phyloP scores from a whole-genome alignment of 2,797 vertebrate genomes.

The Sciaenops ocellatus region DNA sequence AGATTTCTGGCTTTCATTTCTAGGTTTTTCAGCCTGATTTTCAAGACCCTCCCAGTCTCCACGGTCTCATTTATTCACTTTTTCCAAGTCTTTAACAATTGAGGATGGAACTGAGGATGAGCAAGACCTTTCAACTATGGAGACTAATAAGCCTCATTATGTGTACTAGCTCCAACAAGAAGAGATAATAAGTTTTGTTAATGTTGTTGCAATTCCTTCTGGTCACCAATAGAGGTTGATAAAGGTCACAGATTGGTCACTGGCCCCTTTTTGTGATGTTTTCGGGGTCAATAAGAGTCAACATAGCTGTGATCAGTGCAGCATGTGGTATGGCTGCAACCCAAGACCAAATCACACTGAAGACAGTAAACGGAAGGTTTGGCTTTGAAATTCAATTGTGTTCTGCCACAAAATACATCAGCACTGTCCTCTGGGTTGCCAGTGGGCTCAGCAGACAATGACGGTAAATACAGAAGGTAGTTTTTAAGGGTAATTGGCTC shows the following conservation, averaged over 20 bases:
- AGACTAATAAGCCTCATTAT: slow-evolving; percentile 58
- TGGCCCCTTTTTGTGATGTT: slow-evolving; percentile 11
- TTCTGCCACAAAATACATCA: slow-evolving; percentile 2
- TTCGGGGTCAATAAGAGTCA: slow-evolving; percentile 16
- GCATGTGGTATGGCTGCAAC: slow-evolving; percentile 34
- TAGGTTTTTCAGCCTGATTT: not conserved
- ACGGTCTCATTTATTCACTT: slow-evolving; percentile 34
- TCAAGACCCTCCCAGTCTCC: slow-evolving; percentile 19
- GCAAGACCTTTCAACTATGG: slow-evolving; percentile 37
- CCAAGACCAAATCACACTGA: not conserved
- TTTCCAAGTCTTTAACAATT: slow-evolving; percentile 34
- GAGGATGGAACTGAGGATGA: slow-evolving; percentile 30
- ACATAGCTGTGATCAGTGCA: not conserved
- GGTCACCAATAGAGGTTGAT: slow-evolving; percentile 49
- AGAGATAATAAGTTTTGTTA: slow-evolving; percentile 7
- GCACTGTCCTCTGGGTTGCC: not conserved
- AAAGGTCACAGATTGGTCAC: slow-evolving; percentile 34
- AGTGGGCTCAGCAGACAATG: not conserved
- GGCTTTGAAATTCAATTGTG: not conserved
- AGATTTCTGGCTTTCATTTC: slow-evolving; percentile 57
- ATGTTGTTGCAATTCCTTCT: slow-evolving; percentile 36
- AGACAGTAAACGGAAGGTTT: not conserved
- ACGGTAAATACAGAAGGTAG: not conserved
- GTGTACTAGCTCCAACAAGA: slow-evolving; percentile 15
- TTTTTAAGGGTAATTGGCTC: slow-evolving; percentile 24